These are phyloP conservation scores for Aythya baeri DNA, from an alignment of 2,113 vertebrate genomes.

Conservation along the genomic window DNA sequence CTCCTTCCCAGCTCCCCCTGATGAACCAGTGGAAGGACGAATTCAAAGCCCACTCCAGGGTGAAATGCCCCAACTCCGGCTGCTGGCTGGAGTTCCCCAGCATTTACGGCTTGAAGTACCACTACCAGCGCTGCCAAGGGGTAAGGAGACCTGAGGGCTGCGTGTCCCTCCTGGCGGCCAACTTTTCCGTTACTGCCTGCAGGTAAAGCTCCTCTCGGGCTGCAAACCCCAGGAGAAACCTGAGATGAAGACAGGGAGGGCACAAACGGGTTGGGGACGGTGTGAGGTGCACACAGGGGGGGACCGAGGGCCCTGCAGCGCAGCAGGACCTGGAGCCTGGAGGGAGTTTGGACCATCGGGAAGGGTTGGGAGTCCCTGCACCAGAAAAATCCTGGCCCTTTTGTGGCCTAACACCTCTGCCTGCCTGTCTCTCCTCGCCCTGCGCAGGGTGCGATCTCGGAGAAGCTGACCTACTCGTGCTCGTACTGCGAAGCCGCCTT, in stretches of 20 bases:
- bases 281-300: rapidly evolving
- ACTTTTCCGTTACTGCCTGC: background rate
- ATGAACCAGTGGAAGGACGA: constrained; percentile 97
- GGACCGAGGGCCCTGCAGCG: background rate
- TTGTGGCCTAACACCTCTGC: rapidly evolving
- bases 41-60: constrained; percentile 92
- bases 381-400: background rate
- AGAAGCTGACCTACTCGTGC: constrained; percentile 90
- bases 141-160: constrained; percentile 76
- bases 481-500: constrained; percentile 93
- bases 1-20: constrained; percentile 83
- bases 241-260: background rate
- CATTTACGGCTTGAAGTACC: constrained; percentile 97
- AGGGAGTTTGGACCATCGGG: rapidly evolving
- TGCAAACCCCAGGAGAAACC: background rate
- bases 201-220: background rate
- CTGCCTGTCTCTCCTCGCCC: background rate
- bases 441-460: constrained; percentile 83
- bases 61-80: constrained; percentile 93
- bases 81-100: constrained; percentile 99
- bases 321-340: background rate
- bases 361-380: rapidly evolving
- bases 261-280: background rate
- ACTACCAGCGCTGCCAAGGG: constrained; percentile 97
- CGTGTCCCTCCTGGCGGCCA: background rate